phyloP scores from a whole-genome alignment of 2,888 invertebrate species.

The Dorcus hopei region DNA sequence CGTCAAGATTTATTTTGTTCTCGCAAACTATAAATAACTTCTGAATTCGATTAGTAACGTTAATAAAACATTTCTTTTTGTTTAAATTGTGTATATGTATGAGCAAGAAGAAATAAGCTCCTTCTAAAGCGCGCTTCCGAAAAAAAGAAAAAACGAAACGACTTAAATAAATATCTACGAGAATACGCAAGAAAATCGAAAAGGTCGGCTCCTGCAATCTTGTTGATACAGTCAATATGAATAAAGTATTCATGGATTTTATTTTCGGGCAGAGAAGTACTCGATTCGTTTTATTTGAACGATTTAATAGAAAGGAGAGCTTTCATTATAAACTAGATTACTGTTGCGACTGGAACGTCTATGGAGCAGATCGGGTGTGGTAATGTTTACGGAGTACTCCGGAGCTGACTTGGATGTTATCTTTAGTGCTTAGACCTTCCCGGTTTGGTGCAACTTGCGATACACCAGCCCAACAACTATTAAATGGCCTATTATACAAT shows the following conservation, averaged over 20 bases:
- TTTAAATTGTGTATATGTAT: no score
- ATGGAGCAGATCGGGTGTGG: neutral
- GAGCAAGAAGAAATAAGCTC: no score
- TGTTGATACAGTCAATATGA: neutral
- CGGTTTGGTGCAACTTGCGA: no score
- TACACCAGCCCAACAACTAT: no score
- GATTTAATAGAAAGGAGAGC: neutral
- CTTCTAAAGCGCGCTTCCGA: no score
- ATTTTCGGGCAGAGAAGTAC: neutral
- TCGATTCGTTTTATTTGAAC: slow-evolving; percentile 3
- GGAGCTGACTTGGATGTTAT: slow-evolving; percentile 2
- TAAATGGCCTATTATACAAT: no score
- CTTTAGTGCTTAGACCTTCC: slow-evolving; percentile 4
- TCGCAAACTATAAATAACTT: no score
- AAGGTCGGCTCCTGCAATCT: neutral
- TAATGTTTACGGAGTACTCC: slow-evolving; percentile 9
- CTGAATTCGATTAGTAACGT: no score
- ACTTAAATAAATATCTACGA: neutral
- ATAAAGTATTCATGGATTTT: slow-evolving; percentile 2
- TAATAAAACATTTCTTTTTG: no score
- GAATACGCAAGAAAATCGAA: neutral
- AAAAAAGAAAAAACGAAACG: neutral
- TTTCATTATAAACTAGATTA: slow-evolving; percentile 3
- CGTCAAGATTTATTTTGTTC: no score
- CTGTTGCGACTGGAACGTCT: neutral